Evolutionary conservation across 23 tunicate genomes (phyloP).

Genomic region (Styela clava): DNA sequence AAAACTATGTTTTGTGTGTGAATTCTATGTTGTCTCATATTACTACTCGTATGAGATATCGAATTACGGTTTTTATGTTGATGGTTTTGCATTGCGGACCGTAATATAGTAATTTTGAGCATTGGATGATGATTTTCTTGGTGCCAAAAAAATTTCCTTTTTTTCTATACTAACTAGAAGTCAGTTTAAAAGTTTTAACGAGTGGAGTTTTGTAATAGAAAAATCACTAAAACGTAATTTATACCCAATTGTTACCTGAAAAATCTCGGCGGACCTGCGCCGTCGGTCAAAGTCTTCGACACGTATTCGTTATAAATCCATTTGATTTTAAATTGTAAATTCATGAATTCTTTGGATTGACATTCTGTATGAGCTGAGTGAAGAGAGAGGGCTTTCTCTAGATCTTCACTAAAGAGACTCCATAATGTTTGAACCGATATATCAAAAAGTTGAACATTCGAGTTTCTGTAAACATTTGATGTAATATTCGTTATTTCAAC

Average conservation of each 20-base stretch:
- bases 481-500: neutral
- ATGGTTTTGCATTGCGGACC: too few relatives aligned
- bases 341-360: conserved; percentile 75
- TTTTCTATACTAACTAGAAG: too few relatives aligned
- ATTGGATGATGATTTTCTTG: too few relatives aligned
- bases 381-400: conserved; percentile 46
- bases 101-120: too few relatives aligned
- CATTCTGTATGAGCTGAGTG: conserved; percentile 45
- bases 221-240: too few relatives aligned
- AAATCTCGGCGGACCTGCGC: conserved; percentile 52
- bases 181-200: too few relatives aligned
- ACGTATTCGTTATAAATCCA: conserved; percentile 91
- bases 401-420: conserved; percentile 75
- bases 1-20: too few relatives aligned
- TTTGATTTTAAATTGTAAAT: conserved; percentile 93
- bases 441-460: conserved; percentile 27
- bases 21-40: too few relatives aligned
- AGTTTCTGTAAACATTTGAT: neutral
- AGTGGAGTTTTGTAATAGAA: too few relatives aligned
- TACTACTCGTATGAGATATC: too few relatives aligned
- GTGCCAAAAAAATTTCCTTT: too few relatives aligned
- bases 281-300: conserved; percentile 2
- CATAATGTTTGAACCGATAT: conserved; percentile 63
- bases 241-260: conserved; percentile 21
- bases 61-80: too few relatives aligned